phyloP scores from a whole-genome alignment of 2,797 vertebrate genomes.

The Trachops cirrhosus region DNA sequence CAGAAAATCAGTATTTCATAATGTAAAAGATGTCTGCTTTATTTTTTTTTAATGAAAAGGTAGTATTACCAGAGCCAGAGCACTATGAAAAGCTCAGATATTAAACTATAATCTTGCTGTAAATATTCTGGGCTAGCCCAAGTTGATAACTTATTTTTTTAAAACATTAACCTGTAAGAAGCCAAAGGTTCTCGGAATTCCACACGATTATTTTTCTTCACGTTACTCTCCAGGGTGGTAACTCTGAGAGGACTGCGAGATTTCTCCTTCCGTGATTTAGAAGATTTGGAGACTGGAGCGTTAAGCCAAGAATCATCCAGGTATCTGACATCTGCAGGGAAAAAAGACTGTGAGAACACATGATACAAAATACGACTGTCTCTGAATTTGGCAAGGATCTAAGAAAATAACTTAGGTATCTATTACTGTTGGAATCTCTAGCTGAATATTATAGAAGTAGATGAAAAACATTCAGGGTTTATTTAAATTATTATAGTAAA shows the following conservation, averaged over 20 bases:
- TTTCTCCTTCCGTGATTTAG: conserved; percentile 89
- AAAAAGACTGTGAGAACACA: conserved; percentile 23
- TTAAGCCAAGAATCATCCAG: conserved; percentile 76
- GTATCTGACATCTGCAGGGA: conserved; percentile 82
- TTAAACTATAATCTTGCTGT: neutral
- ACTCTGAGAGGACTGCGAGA: conserved; percentile 93
- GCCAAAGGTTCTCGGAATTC: conserved; percentile 91
- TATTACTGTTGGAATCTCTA: conserved; percentile 27
- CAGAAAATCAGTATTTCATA: conserved; percentile 1
- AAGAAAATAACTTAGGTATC: conserved; percentile 39
- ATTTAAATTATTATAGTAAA: conserved; percentile 37
- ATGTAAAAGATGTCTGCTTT: neutral
- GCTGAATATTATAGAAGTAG: conserved; percentile 6
- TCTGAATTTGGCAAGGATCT: neutral
- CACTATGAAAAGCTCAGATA: conserved; percentile 38
- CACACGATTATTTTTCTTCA: conserved; percentile 87
- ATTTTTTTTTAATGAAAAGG: conserved; percentile 11
- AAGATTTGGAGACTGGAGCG: conserved; percentile 82
- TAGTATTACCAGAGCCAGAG: neutral
- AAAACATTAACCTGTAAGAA: conserved; percentile 88
- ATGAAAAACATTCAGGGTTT: neutral
- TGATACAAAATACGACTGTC: neutral
- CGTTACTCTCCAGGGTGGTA: conserved; percentile 93
- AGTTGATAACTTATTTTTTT: neutral
- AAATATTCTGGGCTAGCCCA: neutral